Base-by-base conservation (phyloP, 2,797 vertebrate species). In the Delichon dasypus region DNA sequence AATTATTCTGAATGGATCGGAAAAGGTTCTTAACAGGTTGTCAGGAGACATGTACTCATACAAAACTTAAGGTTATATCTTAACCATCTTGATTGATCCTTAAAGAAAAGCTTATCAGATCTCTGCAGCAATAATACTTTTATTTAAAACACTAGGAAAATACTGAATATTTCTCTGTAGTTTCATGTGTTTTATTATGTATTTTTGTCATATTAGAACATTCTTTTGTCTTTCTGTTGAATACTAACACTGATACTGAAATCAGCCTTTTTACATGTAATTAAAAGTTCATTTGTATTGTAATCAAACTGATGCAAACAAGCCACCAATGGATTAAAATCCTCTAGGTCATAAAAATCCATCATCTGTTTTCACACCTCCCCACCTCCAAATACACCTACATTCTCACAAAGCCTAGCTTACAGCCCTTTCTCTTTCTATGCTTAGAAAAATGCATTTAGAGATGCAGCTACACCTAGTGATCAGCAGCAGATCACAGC, bases 391-490 rank as follows among this genome's bases (percentile, higher is more conserved):
- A 89, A 93, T 13, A 55, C 58, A 85, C 58, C 65, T 55, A 57
- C 34, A 19, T 25, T 85, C 74, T 93, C 60, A 76, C 57, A 87
- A 91, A 91, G 78, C 78, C 48, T 36, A 25, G n/a, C 26, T n/a
- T 66, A 18, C 57, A 82, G 93, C 13, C 70, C 57, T 40, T 80
- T 32, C 76, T 79, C 78, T 44, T 85, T 55, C 73, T n/a, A 4
- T 7, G 44, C 64, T 71, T 64, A 64, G 93, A 61, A 65, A 89
- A 94, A 93, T 71, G 97, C 95, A 96, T 94, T 97, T 96, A 88
- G 95, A 97, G 94, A 97, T 75, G 97, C 95, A 98, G 98, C 97
- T 97, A 98, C 97, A 97, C 97, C 97, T 98, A 97, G 97, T 97
- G 97, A 98, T 97, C 95, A 96, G 95, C 94, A 61, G 75, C 47